phyloP scores from a whole-genome alignment of 2,888 invertebrate species.

The Leuctra nigra region DNA sequence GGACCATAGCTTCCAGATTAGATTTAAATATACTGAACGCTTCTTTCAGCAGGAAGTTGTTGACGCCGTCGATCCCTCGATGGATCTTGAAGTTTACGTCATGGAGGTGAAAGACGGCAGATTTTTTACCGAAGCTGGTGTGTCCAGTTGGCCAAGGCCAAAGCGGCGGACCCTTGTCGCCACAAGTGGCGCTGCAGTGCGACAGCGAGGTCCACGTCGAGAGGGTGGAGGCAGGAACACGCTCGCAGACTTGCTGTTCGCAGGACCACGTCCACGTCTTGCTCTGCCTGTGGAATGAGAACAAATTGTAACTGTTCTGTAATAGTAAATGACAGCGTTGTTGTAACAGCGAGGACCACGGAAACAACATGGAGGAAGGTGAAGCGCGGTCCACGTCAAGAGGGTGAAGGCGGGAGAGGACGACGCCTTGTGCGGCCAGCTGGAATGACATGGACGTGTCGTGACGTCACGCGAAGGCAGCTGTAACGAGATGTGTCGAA shows the following conservation, averaged over 20 bases:
- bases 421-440: too few species aligned
- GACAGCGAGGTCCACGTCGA: conserved; percentile 44
- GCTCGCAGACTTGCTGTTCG: conserved; percentile 59
- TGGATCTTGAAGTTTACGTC: conserved; percentile 50
- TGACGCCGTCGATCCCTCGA: conserved; percentile 55
- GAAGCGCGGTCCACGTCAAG: too few species aligned
- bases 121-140: conserved; percentile 57
- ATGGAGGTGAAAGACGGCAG: conserved; percentile 51
- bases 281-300: too few species aligned
- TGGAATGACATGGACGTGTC: too few species aligned
- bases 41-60: conserved; percentile 44
- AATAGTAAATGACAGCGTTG: too few species aligned
- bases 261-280: conserved; percentile 72
- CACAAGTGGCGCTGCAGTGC: conserved; percentile 74
- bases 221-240: conserved; percentile 43
- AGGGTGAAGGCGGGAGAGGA: too few species aligned
- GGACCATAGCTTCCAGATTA: conserved; percentile 34
- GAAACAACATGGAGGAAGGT: too few species aligned
- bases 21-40: conserved; percentile 47
- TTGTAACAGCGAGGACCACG: too few species aligned
- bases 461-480: too few species aligned
- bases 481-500: too few species aligned
- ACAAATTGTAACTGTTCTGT: too few species aligned
- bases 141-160: conserved; percentile 77
- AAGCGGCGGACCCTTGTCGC: conserved; percentile 56